Evolutionary conservation across 2,888 invertebrate species (phyloP), one percentile per base, ranked within the genome.

Genomic region (Terebella lapidaria): DNA sequence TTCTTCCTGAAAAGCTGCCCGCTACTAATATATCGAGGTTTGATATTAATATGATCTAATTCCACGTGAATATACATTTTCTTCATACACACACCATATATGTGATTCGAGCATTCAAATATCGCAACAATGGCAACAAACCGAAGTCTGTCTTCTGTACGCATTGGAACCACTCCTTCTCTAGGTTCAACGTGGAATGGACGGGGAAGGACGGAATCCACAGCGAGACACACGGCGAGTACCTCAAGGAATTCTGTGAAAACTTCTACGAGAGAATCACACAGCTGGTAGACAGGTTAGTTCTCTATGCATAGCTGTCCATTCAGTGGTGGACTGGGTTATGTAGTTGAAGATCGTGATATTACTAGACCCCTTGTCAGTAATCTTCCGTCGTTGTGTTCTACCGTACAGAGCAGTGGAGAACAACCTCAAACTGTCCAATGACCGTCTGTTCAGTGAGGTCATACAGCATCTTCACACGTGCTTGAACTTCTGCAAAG

Each of bases 341-440:
- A n/a, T n/a, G n/a, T n/a, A n/a, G n/a, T n/a, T n/a, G n/a, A n/a
- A n/a, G n/a, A n/a, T n/a, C n/a, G n/a, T n/a, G n/a, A n/a, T n/a
- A n/a, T n/a, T n/a, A n/a, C n/a, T n/a, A n/a, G n/a, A n/a, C n/a
- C n/a, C n/a, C n/a, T n/a, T n/a, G n/a, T n/a, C n/a, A n/a, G n/a
- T n/a, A n/a, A n/a, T n/a, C n/a, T n/a, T n/a, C n/a, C n/a, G n/a
- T n/a, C n/a, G n/a, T n/a, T n/a, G n/a, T n/a, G n/a, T n/a, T n/a
- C n/a, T n/a, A n/a, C n/a, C n/a, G n/a, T 35, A 15, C 42, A 86
- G 90, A 70, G 95, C 94, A 0, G 94, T 95, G 93, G 86, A 92
- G 57, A 94, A 94, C 81, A 93, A 95, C 81, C 94, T 94, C 82
- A 91, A 91, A 66, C 91, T 93, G 67, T 90, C 94, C 15, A 69